Evolutionary conservation across 2,113 vertebrate genomes (phyloP).

Genomic region (Xenopus borealis): DNA sequence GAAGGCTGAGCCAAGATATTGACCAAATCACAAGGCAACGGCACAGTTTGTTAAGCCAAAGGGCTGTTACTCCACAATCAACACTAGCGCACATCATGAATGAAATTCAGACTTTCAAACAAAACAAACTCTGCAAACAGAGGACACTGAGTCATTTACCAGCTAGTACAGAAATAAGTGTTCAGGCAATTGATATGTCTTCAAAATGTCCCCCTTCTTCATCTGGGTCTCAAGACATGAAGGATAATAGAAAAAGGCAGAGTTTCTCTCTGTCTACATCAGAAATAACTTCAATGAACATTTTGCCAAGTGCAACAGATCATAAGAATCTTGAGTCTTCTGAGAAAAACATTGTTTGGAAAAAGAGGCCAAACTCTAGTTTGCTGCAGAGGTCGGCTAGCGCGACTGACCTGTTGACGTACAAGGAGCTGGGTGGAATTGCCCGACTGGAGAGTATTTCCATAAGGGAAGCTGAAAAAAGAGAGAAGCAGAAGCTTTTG

Average conservation of each 20-base stretch:
- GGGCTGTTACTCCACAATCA: slow-evolving; percentile 60
- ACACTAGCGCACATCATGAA: slow-evolving; percentile 63
- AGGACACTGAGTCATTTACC: not conserved
- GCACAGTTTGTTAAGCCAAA: slow-evolving; percentile 54
- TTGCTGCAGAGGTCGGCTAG: not conserved
- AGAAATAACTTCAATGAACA: not conserved
- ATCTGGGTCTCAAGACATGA: not conserved
- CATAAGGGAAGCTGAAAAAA: slow-evolving; percentile 57
- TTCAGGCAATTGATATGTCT: not conserved
- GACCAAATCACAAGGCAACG: slow-evolving; percentile 51
- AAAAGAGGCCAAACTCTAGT: slow-evolving; percentile 15
- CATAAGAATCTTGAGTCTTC: not conserved
- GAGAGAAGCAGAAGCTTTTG: slow-evolving; percentile 49
- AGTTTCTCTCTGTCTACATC: not conserved
- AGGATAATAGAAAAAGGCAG: not conserved
- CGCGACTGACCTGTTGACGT: slow-evolving; percentile 52
- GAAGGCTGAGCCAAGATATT: slow-evolving; percentile 55
- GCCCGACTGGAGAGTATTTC: slow-evolving; percentile 69
- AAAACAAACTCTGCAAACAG: not conserved
- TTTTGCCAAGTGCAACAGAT: not conserved
- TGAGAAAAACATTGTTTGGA: not conserved
- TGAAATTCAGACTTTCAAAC: slow-evolving; percentile 49
- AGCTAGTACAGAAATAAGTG: slow-evolving; percentile 9
- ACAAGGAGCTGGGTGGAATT: slow-evolving; percentile 63
- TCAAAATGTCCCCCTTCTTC: slow-evolving; percentile 29